These are phyloP conservation scores for Ptychodera flava DNA, from an alignment of 35 echinoderm and acorn worm species.

Conservation along the genomic window DNA sequence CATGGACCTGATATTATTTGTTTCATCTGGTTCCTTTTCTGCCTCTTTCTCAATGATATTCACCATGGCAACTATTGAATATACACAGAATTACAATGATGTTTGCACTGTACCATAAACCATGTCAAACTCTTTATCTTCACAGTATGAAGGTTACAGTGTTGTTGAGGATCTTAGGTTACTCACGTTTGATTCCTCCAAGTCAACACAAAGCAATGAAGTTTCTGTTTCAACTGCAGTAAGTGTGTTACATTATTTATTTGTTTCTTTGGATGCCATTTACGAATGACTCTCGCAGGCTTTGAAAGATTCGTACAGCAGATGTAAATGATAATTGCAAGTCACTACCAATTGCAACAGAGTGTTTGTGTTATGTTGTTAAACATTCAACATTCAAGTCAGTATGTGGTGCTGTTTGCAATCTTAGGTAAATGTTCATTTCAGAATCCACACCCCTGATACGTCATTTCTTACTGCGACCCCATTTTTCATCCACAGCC, in stretches of 20 bases:
- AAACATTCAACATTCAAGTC: no score
- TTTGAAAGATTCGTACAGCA: neutral
- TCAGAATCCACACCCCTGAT: no score
- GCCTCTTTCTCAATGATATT: no score
- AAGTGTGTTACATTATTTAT: slow-evolving; percentile 16
- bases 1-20: no score
- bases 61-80: no score
- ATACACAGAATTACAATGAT: no score
- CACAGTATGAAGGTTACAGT: slow-evolving; percentile 69
- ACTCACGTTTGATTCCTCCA: slow-evolving; percentile 25
- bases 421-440: no score
- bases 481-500: slow-evolving; percentile 42
- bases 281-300: neutral
- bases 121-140: no score
- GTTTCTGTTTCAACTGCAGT: slow-evolving; percentile 7
- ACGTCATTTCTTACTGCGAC: no score
- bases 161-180: slow-evolving; percentile 43
- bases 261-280: neutral
- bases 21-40: no score
- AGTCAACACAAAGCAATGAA: slow-evolving; percentile 5
- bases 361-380: neutral
- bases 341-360: neutral
- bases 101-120: no score
- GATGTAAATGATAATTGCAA: neutral
- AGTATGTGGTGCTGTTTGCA: no score